Evolutionary conservation across 2,113 vertebrate species (phyloP).

Genomic region (Dascyllus trimaculatus): DNA sequence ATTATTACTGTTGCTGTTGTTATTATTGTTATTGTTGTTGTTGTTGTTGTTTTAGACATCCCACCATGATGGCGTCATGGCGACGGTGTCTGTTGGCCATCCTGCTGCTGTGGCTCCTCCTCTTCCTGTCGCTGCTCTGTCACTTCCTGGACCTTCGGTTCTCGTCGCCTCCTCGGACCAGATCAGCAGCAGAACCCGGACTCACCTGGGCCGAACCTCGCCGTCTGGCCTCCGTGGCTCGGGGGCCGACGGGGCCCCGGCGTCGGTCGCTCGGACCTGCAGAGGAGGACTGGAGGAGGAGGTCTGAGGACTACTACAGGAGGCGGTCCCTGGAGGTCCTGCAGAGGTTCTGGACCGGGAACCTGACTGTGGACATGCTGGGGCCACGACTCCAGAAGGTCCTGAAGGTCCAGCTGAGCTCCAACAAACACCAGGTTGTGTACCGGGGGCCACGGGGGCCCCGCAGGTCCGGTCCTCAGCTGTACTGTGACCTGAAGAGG

Average conservation of each 20-base stretch:
- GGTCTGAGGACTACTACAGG: neutral
- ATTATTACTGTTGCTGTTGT: too few relatives aligned
- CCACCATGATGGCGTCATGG: too few relatives aligned
- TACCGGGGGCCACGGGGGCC: neutral
- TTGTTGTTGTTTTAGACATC: too few relatives aligned
- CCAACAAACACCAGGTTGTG: constrained; percentile 19
- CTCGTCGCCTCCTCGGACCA: neutral
- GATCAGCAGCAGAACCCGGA: neutral
- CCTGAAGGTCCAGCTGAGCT: constrained; percentile 21
- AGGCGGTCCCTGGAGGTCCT: constrained; percentile 26
- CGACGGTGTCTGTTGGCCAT: neutral
- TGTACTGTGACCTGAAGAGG: constrained; percentile 28
- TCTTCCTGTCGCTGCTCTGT: constrained; percentile 26
- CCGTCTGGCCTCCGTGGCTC: neutral
- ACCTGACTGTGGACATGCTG: constrained; percentile 11
- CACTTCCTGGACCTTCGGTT: constrained; percentile 30
- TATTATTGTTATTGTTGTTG: too few relatives aligned
- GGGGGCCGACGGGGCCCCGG: neutral
- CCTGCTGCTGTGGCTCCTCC: constrained; percentile 28
- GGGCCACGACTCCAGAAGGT: constrained; percentile 37
- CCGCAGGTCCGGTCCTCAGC: neutral
- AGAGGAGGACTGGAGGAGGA: constrained; percentile 6
- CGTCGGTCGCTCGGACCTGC: neutral
- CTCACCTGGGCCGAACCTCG: neutral
- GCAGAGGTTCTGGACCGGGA: constrained; percentile 11